Evolutionary conservation across 92 coral and sea anemone species (phyloP).

Genomic region (Porites rus): DNA sequence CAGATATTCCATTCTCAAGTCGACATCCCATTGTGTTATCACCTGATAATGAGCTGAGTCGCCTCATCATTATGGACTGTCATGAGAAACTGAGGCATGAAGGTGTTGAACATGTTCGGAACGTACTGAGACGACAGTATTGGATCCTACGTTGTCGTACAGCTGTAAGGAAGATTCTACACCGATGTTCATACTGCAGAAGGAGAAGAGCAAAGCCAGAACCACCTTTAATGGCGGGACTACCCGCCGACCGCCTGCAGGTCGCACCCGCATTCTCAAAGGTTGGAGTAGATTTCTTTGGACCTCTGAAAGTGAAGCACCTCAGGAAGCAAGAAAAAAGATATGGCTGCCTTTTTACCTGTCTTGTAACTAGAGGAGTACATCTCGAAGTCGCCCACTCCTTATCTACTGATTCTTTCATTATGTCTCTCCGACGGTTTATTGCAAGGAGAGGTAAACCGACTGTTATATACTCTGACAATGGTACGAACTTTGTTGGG

Average conservation of each 20-base stretch:
- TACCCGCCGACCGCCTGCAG: too few relatives aligned
- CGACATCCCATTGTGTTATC: constrained; percentile 60
- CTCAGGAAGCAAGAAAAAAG: too few relatives aligned
- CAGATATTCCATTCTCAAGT: constrained; percentile 46
- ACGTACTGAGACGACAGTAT: too few relatives aligned
- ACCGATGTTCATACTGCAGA: too few relatives aligned
- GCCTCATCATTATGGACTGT: constrained; percentile 39
- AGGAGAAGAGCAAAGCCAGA: too few relatives aligned
- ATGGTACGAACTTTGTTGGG: constrained; percentile 54
- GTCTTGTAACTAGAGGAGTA: background rate
- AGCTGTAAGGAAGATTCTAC: too few relatives aligned
- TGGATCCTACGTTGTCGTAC: too few relatives aligned
- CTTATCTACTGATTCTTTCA: constrained; percentile 60
- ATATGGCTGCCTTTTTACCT: too few relatives aligned
- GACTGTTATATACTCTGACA: constrained; percentile 49
- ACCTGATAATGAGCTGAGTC: constrained; percentile 45
- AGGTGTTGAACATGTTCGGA: background rate
- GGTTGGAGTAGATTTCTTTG: too few relatives aligned
- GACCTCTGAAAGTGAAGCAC: too few relatives aligned
- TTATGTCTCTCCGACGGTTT: constrained; percentile 49
- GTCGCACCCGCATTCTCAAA: too few relatives aligned
- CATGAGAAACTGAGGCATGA: constrained; percentile 51
- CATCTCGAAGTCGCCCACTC: constrained; percentile 56
- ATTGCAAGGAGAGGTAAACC: constrained; percentile 59
- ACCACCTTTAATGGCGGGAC: too few relatives aligned